These are phyloP conservation scores for Hyppa rectilinea DNA, from an alignment of 2,888 invertebrate species.

Conservation along the genomic window DNA sequence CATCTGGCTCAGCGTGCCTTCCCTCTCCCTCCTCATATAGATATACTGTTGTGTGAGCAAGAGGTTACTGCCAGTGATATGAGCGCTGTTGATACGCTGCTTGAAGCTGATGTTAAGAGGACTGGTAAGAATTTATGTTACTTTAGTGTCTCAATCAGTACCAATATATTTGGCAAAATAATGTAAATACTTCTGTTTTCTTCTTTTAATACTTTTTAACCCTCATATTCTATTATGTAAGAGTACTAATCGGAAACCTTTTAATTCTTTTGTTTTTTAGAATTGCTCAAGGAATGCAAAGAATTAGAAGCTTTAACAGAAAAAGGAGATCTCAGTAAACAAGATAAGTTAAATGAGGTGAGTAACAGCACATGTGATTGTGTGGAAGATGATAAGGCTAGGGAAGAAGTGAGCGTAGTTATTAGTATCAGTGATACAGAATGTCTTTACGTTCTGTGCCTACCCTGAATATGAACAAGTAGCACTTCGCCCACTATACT, in stretches of 20 bases:
- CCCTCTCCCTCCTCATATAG: conserved; percentile 98
- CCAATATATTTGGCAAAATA: too few species aligned
- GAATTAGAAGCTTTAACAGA: conserved; percentile 94
- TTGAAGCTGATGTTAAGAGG: conserved; percentile 98
- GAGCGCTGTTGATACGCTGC: conserved; percentile 97
- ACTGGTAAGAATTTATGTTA: conserved; percentile 83
- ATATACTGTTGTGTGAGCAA: conserved; percentile 98
- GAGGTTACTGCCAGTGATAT: conserved; percentile 99
- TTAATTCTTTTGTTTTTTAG: conserved; percentile 69
- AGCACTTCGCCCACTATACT: too few species aligned
- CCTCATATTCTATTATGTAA: background rate
- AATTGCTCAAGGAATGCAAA: conserved; percentile 95
- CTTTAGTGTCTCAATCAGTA: background rate
- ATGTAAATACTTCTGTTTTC: conserved; percentile 7
- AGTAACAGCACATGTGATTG: conserved; percentile 7
- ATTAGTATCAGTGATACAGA: too few species aligned
- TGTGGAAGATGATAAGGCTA: background rate
- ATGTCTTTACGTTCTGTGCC: background rate
- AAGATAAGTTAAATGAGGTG: conserved; percentile 95
- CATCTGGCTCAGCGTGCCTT: conserved; percentile 98
- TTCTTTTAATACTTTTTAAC: background rate
- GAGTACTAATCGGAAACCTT: background rate
- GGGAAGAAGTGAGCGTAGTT: background rate
- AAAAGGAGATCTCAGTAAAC: conserved; percentile 93
- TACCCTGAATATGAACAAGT: too few species aligned